phyloP scores from a whole-genome alignment of 2,797 vertebrate species.

The Eleutherodactylus coqui region DNA sequence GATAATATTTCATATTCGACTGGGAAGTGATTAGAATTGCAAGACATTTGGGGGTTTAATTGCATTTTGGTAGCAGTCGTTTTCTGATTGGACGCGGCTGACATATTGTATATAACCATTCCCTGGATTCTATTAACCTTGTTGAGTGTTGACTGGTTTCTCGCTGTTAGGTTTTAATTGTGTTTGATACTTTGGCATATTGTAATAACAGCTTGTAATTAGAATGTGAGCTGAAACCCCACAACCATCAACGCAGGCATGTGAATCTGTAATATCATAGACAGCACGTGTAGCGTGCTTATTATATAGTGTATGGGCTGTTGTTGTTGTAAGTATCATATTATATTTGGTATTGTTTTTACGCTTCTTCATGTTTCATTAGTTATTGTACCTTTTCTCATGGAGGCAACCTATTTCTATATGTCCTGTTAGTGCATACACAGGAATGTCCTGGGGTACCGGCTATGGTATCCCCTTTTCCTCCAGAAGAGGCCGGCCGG shows the following conservation, averaged over 20 bases:
- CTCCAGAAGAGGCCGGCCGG: too few species aligned
- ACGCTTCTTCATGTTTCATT: too few species aligned
- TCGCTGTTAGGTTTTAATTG: slow-evolving; percentile 20
- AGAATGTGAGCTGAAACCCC: neutral
- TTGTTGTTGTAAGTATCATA: too few species aligned
- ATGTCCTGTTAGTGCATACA: too few species aligned
- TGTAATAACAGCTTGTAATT: slow-evolving; percentile 22
- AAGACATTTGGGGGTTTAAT: neutral
- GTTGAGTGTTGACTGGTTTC: slow-evolving; percentile 17
- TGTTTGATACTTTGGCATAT: slow-evolving; percentile 34
- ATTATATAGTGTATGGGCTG: too few species aligned
- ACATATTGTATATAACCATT: neutral
- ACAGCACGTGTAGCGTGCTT: too few species aligned
- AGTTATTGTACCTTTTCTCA: too few species aligned
- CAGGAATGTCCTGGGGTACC: too few species aligned
- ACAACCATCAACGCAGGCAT: neutral
- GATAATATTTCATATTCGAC: neutral
- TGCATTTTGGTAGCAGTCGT: neutral
- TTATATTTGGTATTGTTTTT: too few species aligned
- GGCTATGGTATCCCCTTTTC: too few species aligned
- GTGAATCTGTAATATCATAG: neutral
- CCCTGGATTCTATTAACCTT: slow-evolving; percentile 1
- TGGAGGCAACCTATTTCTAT: too few species aligned
- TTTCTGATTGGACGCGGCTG: neutral
- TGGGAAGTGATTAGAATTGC: neutral